Evolutionary conservation across 1,140 invertebrate species (phyloP).

Genomic region (Eurosta solidaginis): DNA sequence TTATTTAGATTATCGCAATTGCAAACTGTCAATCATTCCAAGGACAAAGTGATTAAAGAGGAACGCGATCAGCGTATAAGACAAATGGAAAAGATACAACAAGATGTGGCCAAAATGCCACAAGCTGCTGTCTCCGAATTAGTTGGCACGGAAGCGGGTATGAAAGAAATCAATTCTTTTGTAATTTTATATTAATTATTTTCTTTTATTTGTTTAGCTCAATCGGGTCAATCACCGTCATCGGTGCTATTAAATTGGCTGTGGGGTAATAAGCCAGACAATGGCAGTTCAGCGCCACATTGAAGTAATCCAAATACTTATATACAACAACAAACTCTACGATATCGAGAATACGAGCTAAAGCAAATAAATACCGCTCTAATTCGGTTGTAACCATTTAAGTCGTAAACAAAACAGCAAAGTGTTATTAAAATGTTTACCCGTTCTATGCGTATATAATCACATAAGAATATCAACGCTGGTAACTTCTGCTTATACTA

Average conservation of each 20-base stretch:
- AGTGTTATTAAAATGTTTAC: not conserved
- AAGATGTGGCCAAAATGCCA: conserved; percentile 71
- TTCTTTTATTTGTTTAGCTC: conserved; percentile 62
- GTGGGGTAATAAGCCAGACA: conserved; percentile 66
- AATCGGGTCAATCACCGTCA: conserved; percentile 75
- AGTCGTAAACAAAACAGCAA: not conserved
- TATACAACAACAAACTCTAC: not conserved
- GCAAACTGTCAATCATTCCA: conserved; percentile 71
- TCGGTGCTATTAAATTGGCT: conserved; percentile 79
- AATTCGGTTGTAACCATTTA: not conserved
- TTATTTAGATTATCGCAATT: conserved; percentile 69
- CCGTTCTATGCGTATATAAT: too few species aligned
- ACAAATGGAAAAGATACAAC: conserved; percentile 73
- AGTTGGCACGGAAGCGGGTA: conserved; percentile 69
- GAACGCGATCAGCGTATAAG: conserved; percentile 76
- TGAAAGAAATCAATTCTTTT: not conserved
- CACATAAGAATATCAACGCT: too few species aligned
- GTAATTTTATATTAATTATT: conserved; percentile 35
- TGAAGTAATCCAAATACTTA: conserved; percentile 14
- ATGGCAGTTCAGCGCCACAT: not conserved
- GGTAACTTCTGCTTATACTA: too few species aligned
- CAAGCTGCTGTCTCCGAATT: conserved; percentile 70
- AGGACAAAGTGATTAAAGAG: conserved; percentile 73
- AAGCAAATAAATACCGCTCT: not conserved
- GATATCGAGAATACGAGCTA: not conserved